Base-by-base conservation (phyloP, 2,113 vertebrate genomes). In the Hippopotamus amphibius region DNA sequence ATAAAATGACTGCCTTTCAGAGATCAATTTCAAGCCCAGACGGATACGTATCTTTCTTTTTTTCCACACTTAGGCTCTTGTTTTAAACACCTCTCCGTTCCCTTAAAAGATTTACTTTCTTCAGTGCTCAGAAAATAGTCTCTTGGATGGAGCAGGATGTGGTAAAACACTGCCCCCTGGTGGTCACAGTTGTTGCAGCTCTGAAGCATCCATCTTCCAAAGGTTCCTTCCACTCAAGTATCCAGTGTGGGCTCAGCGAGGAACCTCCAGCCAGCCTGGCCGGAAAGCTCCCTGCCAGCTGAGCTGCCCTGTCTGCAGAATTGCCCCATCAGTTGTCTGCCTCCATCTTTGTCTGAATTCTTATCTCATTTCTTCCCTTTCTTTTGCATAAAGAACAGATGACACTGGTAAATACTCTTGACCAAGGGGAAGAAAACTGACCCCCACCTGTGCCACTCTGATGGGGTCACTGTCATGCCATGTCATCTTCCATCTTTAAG, bases 41-140 rank as follows among this genome's bases (percentile, higher is more conserved):
- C 41, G 65, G 48, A 69, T 21, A 26, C 6, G 13, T 30, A 24
- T 33, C 26, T 65, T 21, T 76, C 30, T 53, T 50, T 46, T 74
- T 65, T 48, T 48, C 41, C 48, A n/a, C 63, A 66, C 37, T 74
- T 48, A 43, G 17, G 43, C 48, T 91, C 61, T 81, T 65, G 55
- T 48, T 59, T 24, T 65, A 94, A 86, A 89, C 24, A 72, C 30
- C 22, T 6, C 59, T 33, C 84, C 21, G 7, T 9, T 79, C 30
- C 84, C 88, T 71, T 61, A 59, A 68, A 90, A 53, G 61, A 89
- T 76, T 65, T 57, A 53, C 94, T 87, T 86, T 61, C 57, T 84
- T 59, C 15, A 7, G 22, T 22, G 21, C 48, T 14, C 16, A 4
- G 21, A 85, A 41, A 41, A 19, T 11, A 13, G 6, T 14, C 26